These are phyloP conservation scores for Cheirogaleus medius DNA, from an alignment of 2,113 vertebrate species.

Conservation along the genomic window DNA sequence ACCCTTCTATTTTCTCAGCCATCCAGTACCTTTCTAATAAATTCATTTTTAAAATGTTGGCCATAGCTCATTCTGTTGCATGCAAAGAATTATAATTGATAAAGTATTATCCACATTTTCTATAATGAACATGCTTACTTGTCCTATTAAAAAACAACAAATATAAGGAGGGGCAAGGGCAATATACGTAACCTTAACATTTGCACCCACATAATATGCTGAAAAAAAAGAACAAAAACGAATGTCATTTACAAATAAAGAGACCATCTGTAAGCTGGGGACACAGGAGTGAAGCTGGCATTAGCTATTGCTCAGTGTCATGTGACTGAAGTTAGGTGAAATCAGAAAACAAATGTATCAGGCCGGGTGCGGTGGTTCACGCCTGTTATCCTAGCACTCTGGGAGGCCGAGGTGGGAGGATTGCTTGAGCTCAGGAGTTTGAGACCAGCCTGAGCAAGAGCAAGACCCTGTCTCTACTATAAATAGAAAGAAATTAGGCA, in stretches of 20 bases:
- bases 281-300: background rate
- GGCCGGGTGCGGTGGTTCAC: too few relatives aligned
- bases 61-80: background rate
- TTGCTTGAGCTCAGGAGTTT: too few relatives aligned
- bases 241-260: background rate
- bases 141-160: background rate
- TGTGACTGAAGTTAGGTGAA: background rate
- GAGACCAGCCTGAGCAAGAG: too few relatives aligned
- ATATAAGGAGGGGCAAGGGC: too few relatives aligned
- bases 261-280: background rate
- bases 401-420: too few relatives aligned
- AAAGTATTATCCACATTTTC: background rate
- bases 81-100: background rate
- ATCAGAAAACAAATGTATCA: background rate
- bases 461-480: too few relatives aligned
- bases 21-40: background rate
- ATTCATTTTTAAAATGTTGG: background rate
- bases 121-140: background rate
- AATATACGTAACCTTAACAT: too few relatives aligned
- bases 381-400: too few relatives aligned
- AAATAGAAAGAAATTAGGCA: too few relatives aligned
- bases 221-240: too few relatives aligned
- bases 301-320: background rate
- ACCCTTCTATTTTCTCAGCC: background rate
- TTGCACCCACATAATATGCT: too few relatives aligned